Conservation (phyloP, 1,140 invertebrate species). For the Dinothrombium tinctorium region DNA sequence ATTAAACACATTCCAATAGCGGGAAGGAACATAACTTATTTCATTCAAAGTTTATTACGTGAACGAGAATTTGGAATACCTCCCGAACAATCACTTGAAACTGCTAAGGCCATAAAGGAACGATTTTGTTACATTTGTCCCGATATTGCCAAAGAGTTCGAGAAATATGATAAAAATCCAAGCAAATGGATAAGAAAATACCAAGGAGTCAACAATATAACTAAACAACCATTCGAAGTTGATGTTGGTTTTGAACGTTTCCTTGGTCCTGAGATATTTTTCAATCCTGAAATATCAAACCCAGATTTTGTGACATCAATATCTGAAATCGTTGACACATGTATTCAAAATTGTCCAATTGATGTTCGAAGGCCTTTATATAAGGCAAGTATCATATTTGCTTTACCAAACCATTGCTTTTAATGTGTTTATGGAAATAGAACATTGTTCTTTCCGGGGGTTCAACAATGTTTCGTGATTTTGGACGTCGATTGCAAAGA, state of each 20-base stretch:
- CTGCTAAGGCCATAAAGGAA: constrained; percentile 49
- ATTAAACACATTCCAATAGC: constrained; percentile 99
- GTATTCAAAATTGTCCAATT: constrained; percentile 98
- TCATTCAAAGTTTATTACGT: constrained; percentile 86
- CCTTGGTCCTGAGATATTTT: constrained; percentile 96
- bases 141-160: constrained; percentile 97
- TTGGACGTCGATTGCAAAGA: constrained; percentile 74
- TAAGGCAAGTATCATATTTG: constrained; percentile 33
- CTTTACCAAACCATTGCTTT: too few species aligned
- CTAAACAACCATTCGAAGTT: constrained; percentile 74
- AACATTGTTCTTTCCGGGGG: constrained; percentile 98
- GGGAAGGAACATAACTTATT: constrained; percentile 95
- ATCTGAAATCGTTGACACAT: constrained; percentile 91
- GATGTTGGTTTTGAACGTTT: constrained; percentile 99
- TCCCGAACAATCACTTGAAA: constrained; percentile 95
- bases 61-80: constrained; percentile 94
- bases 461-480: constrained; percentile 98
- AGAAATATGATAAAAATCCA: constrained; percentile 88
- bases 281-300: constrained; percentile 97
- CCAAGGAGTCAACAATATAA: constrained; percentile 74
- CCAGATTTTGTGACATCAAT: constrained; percentile 92
- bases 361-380: constrained; percentile 91
- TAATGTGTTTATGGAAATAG: constrained; percentile 16
- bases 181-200: constrained; percentile 85
- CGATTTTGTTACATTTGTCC: constrained; percentile 77